phyloP scores from a whole-genome alignment of 2,797 vertebrate genomes.

The Ptychadena robeensis region DNA sequence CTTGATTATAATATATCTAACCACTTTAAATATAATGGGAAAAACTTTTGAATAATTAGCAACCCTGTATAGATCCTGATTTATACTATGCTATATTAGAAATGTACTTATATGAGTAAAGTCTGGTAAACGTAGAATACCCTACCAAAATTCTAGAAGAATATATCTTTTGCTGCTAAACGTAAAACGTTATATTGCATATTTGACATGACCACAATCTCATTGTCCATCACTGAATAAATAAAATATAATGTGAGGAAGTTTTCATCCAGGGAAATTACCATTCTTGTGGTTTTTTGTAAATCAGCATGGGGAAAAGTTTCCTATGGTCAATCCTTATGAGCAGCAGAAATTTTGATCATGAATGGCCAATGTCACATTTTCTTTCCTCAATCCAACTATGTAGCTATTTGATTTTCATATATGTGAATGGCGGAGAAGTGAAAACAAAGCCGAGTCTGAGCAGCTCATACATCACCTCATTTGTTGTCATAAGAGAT shows the following conservation, averaged over 20 bases:
- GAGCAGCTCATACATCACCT: not conserved
- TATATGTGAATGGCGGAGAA: not conserved
- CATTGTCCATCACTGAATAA: not conserved
- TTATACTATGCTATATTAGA: not conserved
- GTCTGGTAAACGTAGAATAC: not conserved
- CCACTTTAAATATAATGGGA: no score
- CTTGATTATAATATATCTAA: no score
- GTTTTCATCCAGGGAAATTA: not conserved
- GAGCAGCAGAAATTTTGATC: not conserved
- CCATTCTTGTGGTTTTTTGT: not conserved
- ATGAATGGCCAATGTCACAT: not conserved
- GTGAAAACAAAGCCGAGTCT: not conserved
- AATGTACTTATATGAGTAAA: not conserved
- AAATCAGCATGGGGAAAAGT: no score
- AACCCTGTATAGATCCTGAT: no score
- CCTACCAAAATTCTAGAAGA: not conserved
- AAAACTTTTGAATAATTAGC: no score
- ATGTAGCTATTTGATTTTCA: no score
- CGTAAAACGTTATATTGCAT: not conserved
- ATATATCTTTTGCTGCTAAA: not conserved
- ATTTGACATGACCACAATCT: not conserved
- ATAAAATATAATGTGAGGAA: not conserved
- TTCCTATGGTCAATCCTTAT: no score
- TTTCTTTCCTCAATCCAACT: not conserved
- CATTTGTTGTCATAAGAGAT: not conserved